Base-by-base conservation (phyloP, 2,888 invertebrate genomes). In the Gnatocerus cornutus region DNA sequence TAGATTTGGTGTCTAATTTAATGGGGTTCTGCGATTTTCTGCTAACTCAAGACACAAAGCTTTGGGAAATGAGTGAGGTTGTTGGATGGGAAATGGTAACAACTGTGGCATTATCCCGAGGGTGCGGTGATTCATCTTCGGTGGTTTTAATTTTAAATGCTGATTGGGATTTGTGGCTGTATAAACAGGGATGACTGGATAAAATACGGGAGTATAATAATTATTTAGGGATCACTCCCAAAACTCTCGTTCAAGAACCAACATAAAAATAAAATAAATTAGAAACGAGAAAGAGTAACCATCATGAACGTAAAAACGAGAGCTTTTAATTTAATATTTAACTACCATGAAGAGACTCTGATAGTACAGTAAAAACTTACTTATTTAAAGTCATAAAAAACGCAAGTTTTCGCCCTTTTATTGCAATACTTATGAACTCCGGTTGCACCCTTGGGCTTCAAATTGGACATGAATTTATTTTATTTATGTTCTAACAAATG, bases 1-100 rank as follows among this genome's bases (percentile, higher is more conserved):
- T 64, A 52, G 69, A 69, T 69, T 65, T 59, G 37, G 58, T 62
- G 62, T 58, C 45, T 56, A 50, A 61, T 61, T 67, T 67, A 39
- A 55, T 62, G 62, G 39, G 46, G 43, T 29, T 12, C 16, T 7
- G 21, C 16, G 43, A 58, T 21, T 46, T 29, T 27, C 16, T 13
- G n/a, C 16, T 52, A 27, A 50, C 41, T 21, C 7, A 52, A 53
- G 55, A 53, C n/a, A 33, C 39, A 61, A 46, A 61, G 3, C 9
- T 48, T 61, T 37, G 14, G 55, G 27, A 12, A 39, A n/a, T 21
- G 21, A 27, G 33, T 33, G 37, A 27, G 30, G 53, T n/a, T n/a
- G n/a, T n/a, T n/a, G n/a, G n/a, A n/a, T 13, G 29, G 33, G n/a
- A 41, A 41, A 41, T 41, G n/a, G 21, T 1, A 21, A 16, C 13